phyloP scores from a whole-genome alignment of 2,888 invertebrate genomes.

The Leptopilina myrica region DNA sequence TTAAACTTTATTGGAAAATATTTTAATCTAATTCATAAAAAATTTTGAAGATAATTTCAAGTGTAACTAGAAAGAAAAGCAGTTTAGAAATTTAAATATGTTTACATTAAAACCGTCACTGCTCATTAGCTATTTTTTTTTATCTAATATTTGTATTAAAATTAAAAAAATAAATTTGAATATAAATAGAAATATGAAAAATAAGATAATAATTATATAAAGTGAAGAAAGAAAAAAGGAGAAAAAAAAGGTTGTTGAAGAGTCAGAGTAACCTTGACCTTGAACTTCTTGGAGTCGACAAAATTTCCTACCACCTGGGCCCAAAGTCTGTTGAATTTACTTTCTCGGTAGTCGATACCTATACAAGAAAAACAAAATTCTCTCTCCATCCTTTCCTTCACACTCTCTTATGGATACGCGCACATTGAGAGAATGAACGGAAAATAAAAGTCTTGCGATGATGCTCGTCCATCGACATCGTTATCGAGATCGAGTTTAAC shows the following conservation, averaged over 20 bases:
- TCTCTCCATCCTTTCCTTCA: conserved; percentile 25
- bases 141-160: not conserved
- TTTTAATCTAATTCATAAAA: too few species aligned
- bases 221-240: conserved; percentile 40
- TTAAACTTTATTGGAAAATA: too few species aligned
- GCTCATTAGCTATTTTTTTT: too few species aligned
- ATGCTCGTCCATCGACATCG: conserved; percentile 49
- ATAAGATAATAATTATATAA: not conserved
- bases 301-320: conserved; percentile 55
- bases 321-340: conserved; percentile 47
- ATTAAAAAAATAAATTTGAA: not conserved
- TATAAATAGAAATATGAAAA: not conserved
- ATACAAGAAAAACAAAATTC: conserved; percentile 25
- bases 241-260: conserved; percentile 48
- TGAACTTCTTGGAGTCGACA: conserved; percentile 57
- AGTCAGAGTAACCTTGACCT: conserved; percentile 59
- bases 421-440: conserved; percentile 51
- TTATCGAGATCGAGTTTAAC: conserved; percentile 58
- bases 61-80: too few species aligned
- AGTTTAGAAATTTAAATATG: too few species aligned
- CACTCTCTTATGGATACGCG: conserved; percentile 34
- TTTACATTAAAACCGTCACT: too few species aligned
- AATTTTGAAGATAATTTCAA: too few species aligned
- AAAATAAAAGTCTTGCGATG: conserved; percentile 55
- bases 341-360: conserved; percentile 56